Evolutionary conservation across 2,797 vertebrate genomes (phyloP).

Genomic region (Enteromius trimaculatus): DNA sequence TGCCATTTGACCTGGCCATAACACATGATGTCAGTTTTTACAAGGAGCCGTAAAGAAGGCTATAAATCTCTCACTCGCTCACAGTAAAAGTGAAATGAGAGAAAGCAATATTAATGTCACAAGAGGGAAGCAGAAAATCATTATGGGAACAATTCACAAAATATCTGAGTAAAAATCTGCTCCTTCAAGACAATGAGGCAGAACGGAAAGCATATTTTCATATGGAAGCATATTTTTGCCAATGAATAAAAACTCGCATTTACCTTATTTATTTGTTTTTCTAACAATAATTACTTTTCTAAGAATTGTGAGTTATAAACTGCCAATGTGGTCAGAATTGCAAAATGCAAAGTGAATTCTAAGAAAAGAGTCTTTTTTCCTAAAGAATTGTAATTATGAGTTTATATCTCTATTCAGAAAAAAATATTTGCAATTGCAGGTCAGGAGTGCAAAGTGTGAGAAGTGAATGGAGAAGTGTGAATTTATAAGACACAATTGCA

Average conservation of each 20-base stretch:
- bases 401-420: no score
- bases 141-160: neutral
- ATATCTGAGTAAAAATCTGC: neutral
- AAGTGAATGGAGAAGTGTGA: no score
- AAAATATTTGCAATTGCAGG: no score
- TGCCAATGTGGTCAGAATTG: no score
- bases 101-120: conserved; percentile 11
- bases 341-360: no score
- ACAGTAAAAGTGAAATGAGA: neutral
- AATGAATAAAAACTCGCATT: neutral
- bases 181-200: no score
- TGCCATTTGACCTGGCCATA: conserved; percentile 62
- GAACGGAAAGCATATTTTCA: neutral
- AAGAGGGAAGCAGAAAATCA: neutral
- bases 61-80: conserved; percentile 16
- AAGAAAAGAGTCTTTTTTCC: no score
- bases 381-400: no score
- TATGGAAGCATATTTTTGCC: neutral
- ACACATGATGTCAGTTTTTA: conserved; percentile 63
- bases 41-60: conserved; percentile 5
- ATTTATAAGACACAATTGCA: no score
- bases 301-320: neutral
- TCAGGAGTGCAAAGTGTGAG: no score
- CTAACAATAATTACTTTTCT: neutral
- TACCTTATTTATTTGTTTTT: no score